Conservation (phyloP, 2,113 vertebrate species). For the Microtus ochrogaster region DNA sequence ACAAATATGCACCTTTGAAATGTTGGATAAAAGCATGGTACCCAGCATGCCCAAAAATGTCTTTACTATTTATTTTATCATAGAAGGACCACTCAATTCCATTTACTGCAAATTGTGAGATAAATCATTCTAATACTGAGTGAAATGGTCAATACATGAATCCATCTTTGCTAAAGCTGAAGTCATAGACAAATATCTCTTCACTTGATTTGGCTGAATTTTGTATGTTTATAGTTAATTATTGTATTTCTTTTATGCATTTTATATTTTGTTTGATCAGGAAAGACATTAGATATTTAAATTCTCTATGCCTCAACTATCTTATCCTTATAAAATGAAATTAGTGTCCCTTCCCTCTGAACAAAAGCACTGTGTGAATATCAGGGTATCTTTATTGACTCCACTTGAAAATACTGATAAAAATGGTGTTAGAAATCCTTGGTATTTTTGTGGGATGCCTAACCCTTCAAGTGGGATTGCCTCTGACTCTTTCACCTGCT, state of each 20-base stretch:
- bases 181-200: not conserved
- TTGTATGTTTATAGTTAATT: conserved; percentile 30
- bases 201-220: not conserved
- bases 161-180: conserved; percentile 22
- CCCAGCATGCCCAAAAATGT: not conserved
- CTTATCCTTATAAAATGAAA: conserved; percentile 34
- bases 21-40: conserved; percentile 51
- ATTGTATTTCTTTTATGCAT: not conserved
- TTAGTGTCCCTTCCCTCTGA: not conserved
- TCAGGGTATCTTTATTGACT: not conserved
- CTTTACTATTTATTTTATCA: conserved; percentile 33
- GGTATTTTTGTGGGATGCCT: not conserved
- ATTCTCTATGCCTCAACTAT: not conserved
- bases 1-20: conserved; percentile 56
- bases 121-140: conserved; percentile 22
- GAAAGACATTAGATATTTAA: conserved; percentile 13
- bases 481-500: not conserved
- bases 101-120: not conserved
- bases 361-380: not conserved
- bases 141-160: not conserved
- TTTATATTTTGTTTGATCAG: conserved; percentile 6
- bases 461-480: too few relatives aligned
- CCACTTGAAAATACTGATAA: not conserved
- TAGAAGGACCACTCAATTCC: conserved; percentile 13
- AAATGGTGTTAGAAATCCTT: not conserved